Evolutionary conservation across 2,113 vertebrate species (phyloP), one percentile per base, ranked within the genome.

Genomic region (Protobothrops flavoviridis): DNA sequence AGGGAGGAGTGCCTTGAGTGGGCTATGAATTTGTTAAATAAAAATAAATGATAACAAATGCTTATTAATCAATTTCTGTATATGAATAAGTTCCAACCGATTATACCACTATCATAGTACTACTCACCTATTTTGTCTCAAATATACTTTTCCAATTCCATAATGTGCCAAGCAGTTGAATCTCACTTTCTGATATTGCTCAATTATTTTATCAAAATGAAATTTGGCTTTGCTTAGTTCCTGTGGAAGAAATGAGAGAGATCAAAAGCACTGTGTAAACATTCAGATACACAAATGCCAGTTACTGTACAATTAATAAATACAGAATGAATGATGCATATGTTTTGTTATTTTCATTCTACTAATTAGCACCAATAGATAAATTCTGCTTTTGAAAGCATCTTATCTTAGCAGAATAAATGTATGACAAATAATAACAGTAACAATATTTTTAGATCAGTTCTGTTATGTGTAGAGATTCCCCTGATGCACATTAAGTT

Each of bases 71-170:
- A 55, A 55, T 69, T 43, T 13, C 50, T 53, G 0, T 45, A 91
- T 2, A 24, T 85, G 12, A 59, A 92, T 53, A 39, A 56, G 91
- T 61, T 13, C 12, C 29, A 64, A 69, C 45, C 7, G 0, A 74
- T 1, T 20, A 45, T 33, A 45, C 61, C 39, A 57, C 39, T 89
- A 20, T 56, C 2, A 55, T 55, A 4, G 43, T 21, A 87, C 94
- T 5, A 98, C 97, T 89, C 92, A 99, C 99, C 98, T 98, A 97
- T 99, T 99, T 92, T 99, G 98, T 91, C 97, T 98, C 33, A 98
- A 96, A 91, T 98, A 98, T 0, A 99, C 97, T 94, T 96, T 98
- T 48, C 99, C 99, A 74, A 98, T 96, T 56, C 98, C 98, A 89
- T 98, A 99, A 90, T 97, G 98, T 69, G 99, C 98, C 95, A 99